Conservation (phyloP, 1,140 invertebrate genomes). For the Tetragnatha versicolor region DNA sequence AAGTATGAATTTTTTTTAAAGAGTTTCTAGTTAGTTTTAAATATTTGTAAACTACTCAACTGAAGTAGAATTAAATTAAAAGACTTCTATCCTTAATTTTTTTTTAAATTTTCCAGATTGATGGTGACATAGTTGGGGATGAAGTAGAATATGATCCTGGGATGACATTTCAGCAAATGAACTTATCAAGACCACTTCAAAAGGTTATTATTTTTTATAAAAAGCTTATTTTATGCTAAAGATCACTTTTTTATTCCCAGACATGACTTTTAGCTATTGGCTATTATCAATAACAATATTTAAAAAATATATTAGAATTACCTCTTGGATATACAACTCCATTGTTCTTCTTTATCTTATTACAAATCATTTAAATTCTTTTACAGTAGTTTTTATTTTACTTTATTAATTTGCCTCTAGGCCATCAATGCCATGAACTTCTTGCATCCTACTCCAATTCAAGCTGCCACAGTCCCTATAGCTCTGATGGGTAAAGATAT, state of each 20-base stretch:
- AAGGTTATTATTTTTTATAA: constrained; percentile 72
- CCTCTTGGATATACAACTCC: no score
- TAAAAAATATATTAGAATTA: no score
- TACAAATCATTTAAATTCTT: no score
- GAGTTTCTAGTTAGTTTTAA: not conserved
- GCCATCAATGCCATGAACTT: constrained; percentile 87
- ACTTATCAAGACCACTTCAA: constrained; percentile 85
- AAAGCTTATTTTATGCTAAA: no score
- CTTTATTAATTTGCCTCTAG: constrained; percentile 63
- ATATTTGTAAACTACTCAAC: not conserved
- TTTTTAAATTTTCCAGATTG: constrained; percentile 14
- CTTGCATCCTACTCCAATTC: constrained; percentile 94
- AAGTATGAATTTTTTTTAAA: constrained; percentile 58
- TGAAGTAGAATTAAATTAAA: not conserved
- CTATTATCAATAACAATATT: no score
- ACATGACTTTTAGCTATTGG: no score
- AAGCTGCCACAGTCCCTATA: constrained; percentile 91
- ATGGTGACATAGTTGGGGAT: constrained; percentile 73
- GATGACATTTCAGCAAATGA: constrained; percentile 90
- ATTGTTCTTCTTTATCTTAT: no score
- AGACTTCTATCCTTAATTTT: not conserved
- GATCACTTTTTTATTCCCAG: no score
- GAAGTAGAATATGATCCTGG: constrained; percentile 73
- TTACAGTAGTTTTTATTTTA: no score
- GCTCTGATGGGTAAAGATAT: constrained; percentile 90